Evolutionary conservation across 1,140 invertebrate genomes (phyloP).

Genomic region (Bombus breviceps): DNA sequence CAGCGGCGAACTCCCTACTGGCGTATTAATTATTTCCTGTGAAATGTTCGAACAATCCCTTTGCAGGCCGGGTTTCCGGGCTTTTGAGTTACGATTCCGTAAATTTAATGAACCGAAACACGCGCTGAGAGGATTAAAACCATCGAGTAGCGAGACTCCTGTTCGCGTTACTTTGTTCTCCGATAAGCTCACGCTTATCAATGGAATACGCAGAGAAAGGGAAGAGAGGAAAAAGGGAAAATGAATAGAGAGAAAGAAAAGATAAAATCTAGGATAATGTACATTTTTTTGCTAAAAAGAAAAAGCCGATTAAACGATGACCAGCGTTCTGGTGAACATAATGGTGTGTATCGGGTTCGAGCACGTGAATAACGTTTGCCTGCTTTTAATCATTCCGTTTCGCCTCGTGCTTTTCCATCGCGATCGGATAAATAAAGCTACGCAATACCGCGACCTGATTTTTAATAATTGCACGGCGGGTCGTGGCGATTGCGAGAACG

Average conservation of each 20-base stretch:
- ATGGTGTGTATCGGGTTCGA: background rate
- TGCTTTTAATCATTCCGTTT: conserved; percentile 6
- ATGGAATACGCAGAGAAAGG: background rate
- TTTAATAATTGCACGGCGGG: conserved; percentile 15
- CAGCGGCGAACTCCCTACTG: background rate
- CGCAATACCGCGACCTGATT: conserved; percentile 4
- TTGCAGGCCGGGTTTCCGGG: conserved; percentile 9
- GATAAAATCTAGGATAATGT: background rate
- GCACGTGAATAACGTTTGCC: background rate
- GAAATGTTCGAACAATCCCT: conserved; percentile 4
- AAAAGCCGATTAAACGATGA: no score
- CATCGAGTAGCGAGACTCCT: background rate
- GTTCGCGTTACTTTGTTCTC: background rate
- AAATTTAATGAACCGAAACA: conserved; percentile 31
- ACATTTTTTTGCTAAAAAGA: no score
- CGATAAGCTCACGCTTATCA: background rate
- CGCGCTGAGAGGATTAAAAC: background rate
- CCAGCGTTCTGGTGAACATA: background rate
- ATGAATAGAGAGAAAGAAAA: background rate
- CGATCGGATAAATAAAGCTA: conserved; percentile 1
- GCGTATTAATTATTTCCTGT: conserved; percentile 20
- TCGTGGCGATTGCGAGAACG: background rate
- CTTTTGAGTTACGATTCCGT: background rate
- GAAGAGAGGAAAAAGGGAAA: background rate
- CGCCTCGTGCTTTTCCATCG: background rate